Percentiles rank a stretch among this genome's conserved stretches.
Evolutionary conservation across 2,888 invertebrate species (phyloP).

Genomic region (Ditylenchus weischeri): DNA sequence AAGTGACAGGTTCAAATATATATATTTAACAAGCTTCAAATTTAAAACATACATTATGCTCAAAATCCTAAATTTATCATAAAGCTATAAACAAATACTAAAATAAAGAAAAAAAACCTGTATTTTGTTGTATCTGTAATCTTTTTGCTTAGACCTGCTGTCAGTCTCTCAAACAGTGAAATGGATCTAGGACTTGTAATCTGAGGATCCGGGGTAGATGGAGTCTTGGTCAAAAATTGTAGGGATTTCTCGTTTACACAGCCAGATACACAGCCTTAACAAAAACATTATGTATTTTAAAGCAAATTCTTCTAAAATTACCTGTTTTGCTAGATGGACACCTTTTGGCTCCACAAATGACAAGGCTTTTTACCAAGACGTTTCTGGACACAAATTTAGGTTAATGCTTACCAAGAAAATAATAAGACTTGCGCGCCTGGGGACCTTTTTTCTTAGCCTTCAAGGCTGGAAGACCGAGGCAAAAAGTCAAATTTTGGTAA

Average conservation of each 20-base stretch:
- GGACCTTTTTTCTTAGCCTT: no score
- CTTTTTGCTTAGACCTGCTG: conserved; percentile 17
- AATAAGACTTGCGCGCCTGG: no score
- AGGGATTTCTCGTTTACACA: conserved; percentile 46
- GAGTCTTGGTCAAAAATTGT: conserved; percentile 20
- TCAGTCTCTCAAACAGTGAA: conserved; percentile 23
- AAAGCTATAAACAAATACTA: no score
- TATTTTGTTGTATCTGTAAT: conserved; percentile 20
- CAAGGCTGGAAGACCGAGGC: no score
- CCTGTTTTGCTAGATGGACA: conserved; percentile 46
- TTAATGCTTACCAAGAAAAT: no score
- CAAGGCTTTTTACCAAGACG: conserved; percentile 38
- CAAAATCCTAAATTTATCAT: conserved; percentile 27
- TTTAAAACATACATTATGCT: conserved; percentile 27
- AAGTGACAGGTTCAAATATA: neutral
- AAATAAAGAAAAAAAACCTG: neutral
- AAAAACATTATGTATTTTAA: no score
- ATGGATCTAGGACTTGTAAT: neutral
- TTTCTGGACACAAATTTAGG: conserved; percentile 19
- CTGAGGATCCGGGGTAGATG: neutral
- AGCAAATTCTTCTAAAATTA: no score
- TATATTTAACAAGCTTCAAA: neutral
- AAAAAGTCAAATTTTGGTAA: no score
- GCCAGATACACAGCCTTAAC: conserved; percentile 42
- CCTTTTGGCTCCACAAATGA: conserved; percentile 48